Base-by-base conservation (phyloP, 2,113 vertebrate species). In the Neodontobutis hainanensis region DNA sequence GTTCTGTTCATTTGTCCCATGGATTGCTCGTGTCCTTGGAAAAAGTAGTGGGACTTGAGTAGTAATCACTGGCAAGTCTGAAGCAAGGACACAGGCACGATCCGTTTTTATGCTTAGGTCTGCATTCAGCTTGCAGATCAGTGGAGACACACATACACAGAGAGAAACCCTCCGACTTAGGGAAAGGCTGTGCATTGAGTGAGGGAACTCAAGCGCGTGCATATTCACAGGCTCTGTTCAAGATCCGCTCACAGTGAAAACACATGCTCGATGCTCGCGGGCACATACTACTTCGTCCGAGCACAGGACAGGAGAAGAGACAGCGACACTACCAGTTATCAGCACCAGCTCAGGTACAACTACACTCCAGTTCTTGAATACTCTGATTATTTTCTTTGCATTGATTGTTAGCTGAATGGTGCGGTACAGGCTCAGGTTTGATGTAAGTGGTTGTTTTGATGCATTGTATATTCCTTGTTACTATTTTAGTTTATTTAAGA, bases 71-170 rank as follows among this genome's bases (percentile, higher is more conserved):
- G 78, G 72, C 62, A 49, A 16, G 68, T 70, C 73, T 79, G 64
- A 69, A 53, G 79, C 61, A 83, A 86, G 87, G 83, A 83, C 81
- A 68, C 69, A 40, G 57, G 55, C 77, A 66, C 84, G 83, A 87
- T 80, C 86, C 84, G 68, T 83, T 91, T 90, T 89, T 81, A 81
- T 89, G 91, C 91, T 91, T 91, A 88, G 86, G 73, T 90, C 80
- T 86, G 91, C 89, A 89, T 65, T 83, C 85, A 78, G 82, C 77
- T 44, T 44, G 60, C 77, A 70, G 75, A 88, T 85, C 78, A 78
- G 75, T 40, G 65, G 52, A 68, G 51, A 42, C 63, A 42, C 57
- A 14, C 45, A 60, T 50, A 75, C 65, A 48, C 70, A 73, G 35
- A 63, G 38, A 68, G 75, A 65, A 68, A 45, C 68, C 16, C 53